A percentile compares a stretch with the other conserved stretches of the same genome.
Evolutionary conservation across 2,797 vertebrate genomes (phyloP).

Genomic region (Choloepus didactylus): DNA sequence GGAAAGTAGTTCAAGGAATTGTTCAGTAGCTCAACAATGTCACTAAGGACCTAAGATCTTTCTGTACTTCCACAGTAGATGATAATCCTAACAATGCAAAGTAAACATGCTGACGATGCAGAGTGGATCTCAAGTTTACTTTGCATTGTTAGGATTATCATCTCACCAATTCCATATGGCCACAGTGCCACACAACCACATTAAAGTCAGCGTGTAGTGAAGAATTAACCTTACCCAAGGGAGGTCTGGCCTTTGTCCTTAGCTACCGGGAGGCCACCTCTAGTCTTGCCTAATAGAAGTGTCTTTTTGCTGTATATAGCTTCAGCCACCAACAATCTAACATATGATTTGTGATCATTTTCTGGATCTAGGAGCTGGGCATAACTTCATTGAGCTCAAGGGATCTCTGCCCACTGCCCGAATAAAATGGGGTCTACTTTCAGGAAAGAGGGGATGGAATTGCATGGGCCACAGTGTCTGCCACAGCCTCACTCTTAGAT

Average conservation of each 20-base stretch:
- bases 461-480: background rate
- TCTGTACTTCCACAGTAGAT: background rate
- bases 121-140: background rate
- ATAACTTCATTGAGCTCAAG: background rate
- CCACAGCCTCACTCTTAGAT: background rate
- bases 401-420: background rate
- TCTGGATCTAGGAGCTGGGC: background rate
- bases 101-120: no score
- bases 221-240: no score
- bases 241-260: no score
- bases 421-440: background rate
- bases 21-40: background rate
- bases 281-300: no score
- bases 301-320: no score
- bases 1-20: background rate
- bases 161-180: background rate
- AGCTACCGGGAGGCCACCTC: no score
- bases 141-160: background rate
- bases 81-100: no score
- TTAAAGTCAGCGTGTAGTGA: background rate
- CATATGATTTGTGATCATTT: no score
- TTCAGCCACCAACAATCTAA: no score
- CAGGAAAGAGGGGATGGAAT: background rate
- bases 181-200: background rate
- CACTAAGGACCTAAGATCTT: background rate